A percentile compares a stretch with the other conserved stretches of the same genome.
phyloP scores from a whole-genome alignment of 2,888 invertebrate genomes.

The Agrilus cyanescens region DNA sequence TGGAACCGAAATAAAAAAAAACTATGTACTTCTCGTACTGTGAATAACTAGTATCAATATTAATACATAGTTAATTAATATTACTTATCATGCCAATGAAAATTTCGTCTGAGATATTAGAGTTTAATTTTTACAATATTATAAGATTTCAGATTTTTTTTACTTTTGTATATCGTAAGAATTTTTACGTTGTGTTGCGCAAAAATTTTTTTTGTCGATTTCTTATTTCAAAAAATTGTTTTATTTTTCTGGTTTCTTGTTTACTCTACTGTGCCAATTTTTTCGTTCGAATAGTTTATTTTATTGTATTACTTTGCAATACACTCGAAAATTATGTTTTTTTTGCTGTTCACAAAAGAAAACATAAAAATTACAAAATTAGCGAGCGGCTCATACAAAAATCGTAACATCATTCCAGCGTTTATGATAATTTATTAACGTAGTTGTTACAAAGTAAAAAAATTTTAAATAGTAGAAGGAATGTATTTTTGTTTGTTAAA shows the following conservation, averaged over 20 bases:
- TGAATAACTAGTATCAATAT: constrained; percentile 11
- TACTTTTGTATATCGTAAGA: constrained; percentile 26
- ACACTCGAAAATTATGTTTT: no score
- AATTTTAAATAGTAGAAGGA: no score
- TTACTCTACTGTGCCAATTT: constrained; percentile 3
- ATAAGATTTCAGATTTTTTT: constrained; percentile 19
- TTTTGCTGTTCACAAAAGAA: no score
- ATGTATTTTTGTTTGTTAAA: no score
- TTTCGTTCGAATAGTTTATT: neutral
- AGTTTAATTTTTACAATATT: constrained; percentile 24
- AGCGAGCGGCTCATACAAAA: no score
- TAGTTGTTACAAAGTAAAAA: no score
- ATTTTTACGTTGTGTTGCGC: constrained; percentile 16
- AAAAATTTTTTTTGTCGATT: neutral
- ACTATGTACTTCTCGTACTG: constrained; percentile 7
- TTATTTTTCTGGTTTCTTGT: constrained; percentile 6
- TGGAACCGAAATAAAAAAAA: constrained; percentile 9
- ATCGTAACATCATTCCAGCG: no score
- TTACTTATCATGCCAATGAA: constrained; percentile 24
- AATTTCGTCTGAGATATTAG: constrained; percentile 30
- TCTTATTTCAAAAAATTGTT: constrained; percentile 5
- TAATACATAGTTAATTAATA: constrained; percentile 1
- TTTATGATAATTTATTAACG: no score
- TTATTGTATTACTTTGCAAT: no score
- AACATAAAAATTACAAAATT: no score